Conservation (phyloP, 2,113 vertebrate genomes). For the Bubo bubo region DNA sequence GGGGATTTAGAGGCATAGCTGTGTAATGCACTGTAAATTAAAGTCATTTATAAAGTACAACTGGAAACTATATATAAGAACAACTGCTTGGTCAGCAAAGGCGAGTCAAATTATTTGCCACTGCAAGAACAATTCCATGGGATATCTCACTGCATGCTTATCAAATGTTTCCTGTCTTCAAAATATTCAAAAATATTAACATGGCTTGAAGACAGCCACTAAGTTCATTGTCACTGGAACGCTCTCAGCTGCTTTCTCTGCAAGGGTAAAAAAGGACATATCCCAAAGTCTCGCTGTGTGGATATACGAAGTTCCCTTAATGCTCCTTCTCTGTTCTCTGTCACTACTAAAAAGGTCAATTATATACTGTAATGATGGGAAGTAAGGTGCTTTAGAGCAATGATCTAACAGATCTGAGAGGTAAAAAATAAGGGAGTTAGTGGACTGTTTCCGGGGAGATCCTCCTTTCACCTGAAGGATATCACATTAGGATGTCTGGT, state of each 20-base stretch:
- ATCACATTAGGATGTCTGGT: not conserved
- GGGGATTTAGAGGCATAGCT: conserved; percentile 74
- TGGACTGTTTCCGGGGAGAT: not conserved
- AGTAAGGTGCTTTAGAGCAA: not conserved
- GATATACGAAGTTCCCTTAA: not conserved
- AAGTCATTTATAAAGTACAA: conserved; percentile 89
- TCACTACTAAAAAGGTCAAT: not conserved
- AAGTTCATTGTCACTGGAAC: not conserved
- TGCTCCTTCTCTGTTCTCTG: not conserved
- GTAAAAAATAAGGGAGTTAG: not conserved
- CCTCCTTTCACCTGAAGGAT: not conserved
- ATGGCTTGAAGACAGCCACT: not conserved
- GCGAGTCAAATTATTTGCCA: conserved; percentile 39
- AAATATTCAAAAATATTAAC: not conserved
- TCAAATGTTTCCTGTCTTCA: not conserved
- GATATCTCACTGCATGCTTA: not conserved
- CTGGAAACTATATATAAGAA: not conserved
- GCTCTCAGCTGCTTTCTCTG: not conserved
- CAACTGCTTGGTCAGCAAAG: conserved; percentile 69
- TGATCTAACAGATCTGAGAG: not conserved
- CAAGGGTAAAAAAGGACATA: not conserved
- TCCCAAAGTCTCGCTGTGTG: accelerated
- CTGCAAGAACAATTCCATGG: not conserved
- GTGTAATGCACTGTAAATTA: conserved; percentile 87
- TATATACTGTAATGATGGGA: not conserved